phyloP scores from a whole-genome alignment of 1,140 invertebrate species.

The Tetramorium parvispinum region DNA sequence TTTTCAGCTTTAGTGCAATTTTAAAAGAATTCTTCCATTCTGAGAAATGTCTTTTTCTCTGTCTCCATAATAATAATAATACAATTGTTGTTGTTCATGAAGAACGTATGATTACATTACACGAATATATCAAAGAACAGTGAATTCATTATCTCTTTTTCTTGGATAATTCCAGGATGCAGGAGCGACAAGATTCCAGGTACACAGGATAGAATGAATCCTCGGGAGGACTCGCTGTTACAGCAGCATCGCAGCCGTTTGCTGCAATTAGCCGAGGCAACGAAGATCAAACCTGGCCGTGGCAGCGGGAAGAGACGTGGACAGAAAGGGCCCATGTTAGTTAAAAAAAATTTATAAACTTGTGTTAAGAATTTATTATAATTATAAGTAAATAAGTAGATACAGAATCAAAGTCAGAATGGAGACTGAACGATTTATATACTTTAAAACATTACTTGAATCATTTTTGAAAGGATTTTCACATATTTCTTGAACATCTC shows the following conservation, averaged over 20 bases:
- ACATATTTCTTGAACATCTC: background rate
- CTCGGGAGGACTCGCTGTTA: slow-evolving; percentile 82
- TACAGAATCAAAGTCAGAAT: background rate
- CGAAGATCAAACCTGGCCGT: slow-evolving; percentile 83
- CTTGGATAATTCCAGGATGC: slow-evolving; percentile 75
- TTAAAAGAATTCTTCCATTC: background rate
- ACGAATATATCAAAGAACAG: background rate
- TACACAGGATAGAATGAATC: slow-evolving; percentile 82
- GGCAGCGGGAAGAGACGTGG: slow-evolving; percentile 81
- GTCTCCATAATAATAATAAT: background rate
- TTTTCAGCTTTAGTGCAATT: background rate
- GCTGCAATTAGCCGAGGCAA: slow-evolving; percentile 83
- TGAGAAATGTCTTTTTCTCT: background rate
- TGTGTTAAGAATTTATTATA: background rate
- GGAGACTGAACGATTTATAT: slow-evolving; percentile 1
- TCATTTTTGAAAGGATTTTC: background rate
- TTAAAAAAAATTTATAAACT: slow-evolving; percentile 10
- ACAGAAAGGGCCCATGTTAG: slow-evolving; percentile 79
- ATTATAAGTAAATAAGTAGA: background rate
- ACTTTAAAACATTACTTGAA: background rate
- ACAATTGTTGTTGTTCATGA: background rate
- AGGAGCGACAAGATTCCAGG: slow-evolving; percentile 72
- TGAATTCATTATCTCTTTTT: slow-evolving; percentile 4
- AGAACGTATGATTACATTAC: background rate
- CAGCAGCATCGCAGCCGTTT: slow-evolving; percentile 83